phyloP scores from a whole-genome alignment of 2,113 vertebrate genomes.

The Seriola aureovittata region DNA sequence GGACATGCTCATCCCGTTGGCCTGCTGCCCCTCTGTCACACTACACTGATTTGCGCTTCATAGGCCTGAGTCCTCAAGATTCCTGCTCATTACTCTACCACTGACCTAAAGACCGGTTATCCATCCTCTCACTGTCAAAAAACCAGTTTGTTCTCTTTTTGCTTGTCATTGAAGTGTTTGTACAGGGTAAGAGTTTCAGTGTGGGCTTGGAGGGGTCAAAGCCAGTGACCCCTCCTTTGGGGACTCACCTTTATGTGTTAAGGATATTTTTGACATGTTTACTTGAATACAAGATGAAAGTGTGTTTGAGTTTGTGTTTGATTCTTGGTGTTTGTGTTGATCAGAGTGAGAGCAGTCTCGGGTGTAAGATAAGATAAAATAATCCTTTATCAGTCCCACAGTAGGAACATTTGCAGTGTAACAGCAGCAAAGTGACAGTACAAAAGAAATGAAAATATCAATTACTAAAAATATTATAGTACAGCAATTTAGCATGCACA shows the following conservation, averaged over 20 bases:
- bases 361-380: no score
- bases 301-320: neutral
- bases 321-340: no score
- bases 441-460: no score
- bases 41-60: neutral
- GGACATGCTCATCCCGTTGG: neutral
- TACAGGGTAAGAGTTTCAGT: neutral
- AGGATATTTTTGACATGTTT: neutral
- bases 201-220: neutral
- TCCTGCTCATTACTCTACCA: neutral
- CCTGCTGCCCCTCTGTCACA: neutral
- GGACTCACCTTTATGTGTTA: constrained; percentile 1
- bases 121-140: neutral
- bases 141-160: neutral
- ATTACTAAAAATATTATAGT: no score
- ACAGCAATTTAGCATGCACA: no score
- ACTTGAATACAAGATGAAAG: neutral
- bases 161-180: neutral
- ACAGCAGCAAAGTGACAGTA: no score
- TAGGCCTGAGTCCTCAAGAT: neutral
- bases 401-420: no score
- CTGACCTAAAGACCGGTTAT: neutral
- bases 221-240: neutral
- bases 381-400: no score
- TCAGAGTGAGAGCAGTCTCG: neutral